Percentiles rank a stretch among this genome's conserved stretches.
Evolutionary conservation across 37 sponge, comb jelly and placozoan genomes (phyloP).

Genomic region (Haliclona indistincta): DNA sequence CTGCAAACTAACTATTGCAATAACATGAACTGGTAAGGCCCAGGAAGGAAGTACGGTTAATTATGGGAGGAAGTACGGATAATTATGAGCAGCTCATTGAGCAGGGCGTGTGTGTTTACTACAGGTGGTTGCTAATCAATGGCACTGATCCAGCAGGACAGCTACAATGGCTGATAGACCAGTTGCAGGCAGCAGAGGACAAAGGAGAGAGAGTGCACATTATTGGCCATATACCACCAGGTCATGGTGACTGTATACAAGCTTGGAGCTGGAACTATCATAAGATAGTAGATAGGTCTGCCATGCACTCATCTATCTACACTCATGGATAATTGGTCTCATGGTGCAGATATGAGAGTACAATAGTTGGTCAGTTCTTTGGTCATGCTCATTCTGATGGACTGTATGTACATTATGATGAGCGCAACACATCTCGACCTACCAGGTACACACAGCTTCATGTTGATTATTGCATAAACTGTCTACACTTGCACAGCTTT

Average conservation of each 20-base stretch:
- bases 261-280: conserved; percentile 85
- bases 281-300: conserved; percentile 83
- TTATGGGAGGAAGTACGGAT: neutral
- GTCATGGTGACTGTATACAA: conserved; percentile 30
- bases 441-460: conserved; percentile 47
- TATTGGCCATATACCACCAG: conserved; percentile 81
- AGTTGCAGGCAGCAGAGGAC: conserved; percentile 84
- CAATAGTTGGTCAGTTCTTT: conserved; percentile 92
- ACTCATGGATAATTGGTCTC: neutral
- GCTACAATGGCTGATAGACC: conserved; percentile 84
- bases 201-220: conserved; percentile 86
- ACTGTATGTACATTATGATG: conserved; percentile 74
- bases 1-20: conserved; percentile 90
- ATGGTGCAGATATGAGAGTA: conserved; percentile 83
- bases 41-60: neutral
- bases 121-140: conserved; percentile 91
- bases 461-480: neutral
- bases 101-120: too few species aligned
- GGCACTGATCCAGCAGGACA: conserved; percentile 89
- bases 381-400: conserved; percentile 90
- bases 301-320: neutral
- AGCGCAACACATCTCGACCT: conserved; percentile 51
- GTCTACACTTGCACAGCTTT: conserved; percentile 30
- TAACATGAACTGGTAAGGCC: conserved; percentile 66
- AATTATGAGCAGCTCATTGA: too few species aligned